Evolutionary conservation across 2,113 vertebrate genomes (phyloP).

Genomic region (Tachysurus fulvidraco): DNA sequence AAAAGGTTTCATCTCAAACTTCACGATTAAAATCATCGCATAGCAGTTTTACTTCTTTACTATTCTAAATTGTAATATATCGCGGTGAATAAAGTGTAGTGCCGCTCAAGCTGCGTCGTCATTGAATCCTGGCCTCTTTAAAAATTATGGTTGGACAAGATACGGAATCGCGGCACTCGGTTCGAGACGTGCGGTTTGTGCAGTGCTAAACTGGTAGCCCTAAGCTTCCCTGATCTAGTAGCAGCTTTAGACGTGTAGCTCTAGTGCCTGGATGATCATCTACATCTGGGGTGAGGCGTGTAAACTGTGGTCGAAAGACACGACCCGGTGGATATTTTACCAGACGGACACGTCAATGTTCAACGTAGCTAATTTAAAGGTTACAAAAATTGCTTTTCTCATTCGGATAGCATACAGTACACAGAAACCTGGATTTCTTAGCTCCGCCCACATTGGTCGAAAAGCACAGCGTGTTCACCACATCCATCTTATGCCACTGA

Average conservation of each 20-base stretch:
- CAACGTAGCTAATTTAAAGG: conserved; percentile 12
- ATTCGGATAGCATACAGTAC: background rate
- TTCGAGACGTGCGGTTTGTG: background rate
- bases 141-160: background rate
- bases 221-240: background rate
- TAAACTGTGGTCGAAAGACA: background rate
- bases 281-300: background rate
- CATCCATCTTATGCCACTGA: too few relatives aligned
- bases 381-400: background rate
- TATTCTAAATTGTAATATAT: too few relatives aligned
- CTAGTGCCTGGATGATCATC: background rate
- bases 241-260: background rate
- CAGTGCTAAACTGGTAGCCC: background rate
- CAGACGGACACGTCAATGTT: background rate
- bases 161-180: background rate
- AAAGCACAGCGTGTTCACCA: too few relatives aligned
- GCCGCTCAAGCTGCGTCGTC: background rate
- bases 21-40: background rate
- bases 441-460: background rate
- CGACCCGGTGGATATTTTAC: too few relatives aligned
- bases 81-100: background rate
- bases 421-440: background rate
- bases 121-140: background rate
- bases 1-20: too few relatives aligned
- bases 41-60: background rate